Conservation (phyloP, 2,888 invertebrate genomes). For the Mantis religiosa region DNA sequence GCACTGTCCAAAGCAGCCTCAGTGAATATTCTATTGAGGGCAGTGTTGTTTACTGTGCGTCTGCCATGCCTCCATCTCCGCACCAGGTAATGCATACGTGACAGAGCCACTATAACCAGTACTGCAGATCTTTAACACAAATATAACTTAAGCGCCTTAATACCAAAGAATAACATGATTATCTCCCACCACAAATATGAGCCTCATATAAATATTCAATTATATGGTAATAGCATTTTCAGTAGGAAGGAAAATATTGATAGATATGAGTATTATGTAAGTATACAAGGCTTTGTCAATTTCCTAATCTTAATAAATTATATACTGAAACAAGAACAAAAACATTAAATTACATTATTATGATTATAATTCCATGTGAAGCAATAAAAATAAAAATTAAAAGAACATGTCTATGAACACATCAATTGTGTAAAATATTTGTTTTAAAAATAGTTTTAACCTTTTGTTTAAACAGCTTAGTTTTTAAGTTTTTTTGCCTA, state of each 20-base stretch:
- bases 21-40: constrained; percentile 30
- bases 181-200: not conserved
- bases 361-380: too few species aligned
- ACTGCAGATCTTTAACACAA: constrained; percentile 50
- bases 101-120: constrained; percentile 54
- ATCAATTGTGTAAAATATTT: too few species aligned
- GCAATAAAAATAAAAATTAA: too few species aligned
- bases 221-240: not conserved
- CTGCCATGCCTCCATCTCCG: constrained; percentile 59
- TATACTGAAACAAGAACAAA: too few species aligned
- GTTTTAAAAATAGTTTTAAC: too few species aligned
- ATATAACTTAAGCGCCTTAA: constrained; percentile 10
- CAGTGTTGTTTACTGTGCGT: constrained; percentile 50
- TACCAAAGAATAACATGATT: not conserved
- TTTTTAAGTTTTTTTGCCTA: too few species aligned
- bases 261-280: too few species aligned
- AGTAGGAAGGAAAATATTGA: not conserved
- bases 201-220: not conserved
- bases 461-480: too few species aligned
- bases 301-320: too few species aligned
- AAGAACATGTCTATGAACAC: too few species aligned
- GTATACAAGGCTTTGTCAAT: too few species aligned
- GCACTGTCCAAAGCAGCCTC: constrained; percentile 17
- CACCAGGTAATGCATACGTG: constrained; percentile 63
- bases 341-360: too few species aligned